A percentile compares a stretch with the other conserved stretches of the same genome.
These are phyloP conservation scores for Pelecanoides urinatrix DNA, from an alignment of 2,113 vertebrate species.

Conservation along the genomic window DNA sequence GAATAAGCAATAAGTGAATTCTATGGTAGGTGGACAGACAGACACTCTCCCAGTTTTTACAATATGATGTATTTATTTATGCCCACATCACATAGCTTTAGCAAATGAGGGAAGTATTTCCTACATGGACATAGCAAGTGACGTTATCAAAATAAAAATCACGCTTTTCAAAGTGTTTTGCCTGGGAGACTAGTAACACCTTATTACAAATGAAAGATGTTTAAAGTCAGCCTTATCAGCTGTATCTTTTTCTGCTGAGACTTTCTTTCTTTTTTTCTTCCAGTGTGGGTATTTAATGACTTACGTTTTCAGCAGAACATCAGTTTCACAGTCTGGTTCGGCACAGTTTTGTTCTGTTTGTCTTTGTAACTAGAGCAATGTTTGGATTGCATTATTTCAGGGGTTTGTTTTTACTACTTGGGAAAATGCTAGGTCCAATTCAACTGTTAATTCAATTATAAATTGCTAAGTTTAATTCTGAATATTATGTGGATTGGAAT, in stretches of 20 bases:
- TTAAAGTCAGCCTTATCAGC: not conserved
- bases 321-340: not conserved
- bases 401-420: not conserved
- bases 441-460: not conserved
- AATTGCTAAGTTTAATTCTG: not conserved
- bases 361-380: not conserved
- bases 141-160: not conserved
- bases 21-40: conserved; percentile 2
- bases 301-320: not conserved
- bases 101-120: not conserved
- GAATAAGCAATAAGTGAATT: conserved; percentile 53
- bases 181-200: not conserved
- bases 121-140: not conserved
- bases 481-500: not conserved
- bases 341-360: not conserved
- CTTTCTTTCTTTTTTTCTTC: not conserved
- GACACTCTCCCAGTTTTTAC: not conserved
- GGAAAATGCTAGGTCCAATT: not conserved
- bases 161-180: not conserved
- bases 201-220: not conserved
- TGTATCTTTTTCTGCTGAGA: not conserved
- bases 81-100: not conserved
- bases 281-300: not conserved
- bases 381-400: not conserved
- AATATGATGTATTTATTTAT: conserved; percentile 31